A percentile compares a stretch with the other conserved stretches of the same genome.
Conservation (phyloP, 2,797 vertebrate species). For the Chiropotes sagulatus region DNA sequence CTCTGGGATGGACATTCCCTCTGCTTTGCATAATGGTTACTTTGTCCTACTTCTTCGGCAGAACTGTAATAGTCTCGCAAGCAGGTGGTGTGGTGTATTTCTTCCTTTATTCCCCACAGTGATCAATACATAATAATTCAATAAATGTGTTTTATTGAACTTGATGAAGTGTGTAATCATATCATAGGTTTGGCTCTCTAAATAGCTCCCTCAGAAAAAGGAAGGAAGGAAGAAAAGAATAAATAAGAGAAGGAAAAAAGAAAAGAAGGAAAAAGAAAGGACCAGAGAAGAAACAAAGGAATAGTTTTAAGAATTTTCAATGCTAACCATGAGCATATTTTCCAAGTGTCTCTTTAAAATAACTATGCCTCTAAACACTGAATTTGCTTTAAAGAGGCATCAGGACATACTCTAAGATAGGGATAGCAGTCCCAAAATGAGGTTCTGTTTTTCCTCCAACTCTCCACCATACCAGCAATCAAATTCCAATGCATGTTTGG, state of each 20-base stretch:
- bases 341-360: not conserved
- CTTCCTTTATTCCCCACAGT: not conserved
- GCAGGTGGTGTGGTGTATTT: not conserved
- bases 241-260: not conserved
- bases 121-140: not conserved
- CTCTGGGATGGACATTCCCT: not conserved
- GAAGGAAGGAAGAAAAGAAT: not conserved
- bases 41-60: not conserved
- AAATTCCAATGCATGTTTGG: not conserved
- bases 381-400: slow-evolving; percentile 17
- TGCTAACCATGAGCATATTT: not conserved
- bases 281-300: not conserved
- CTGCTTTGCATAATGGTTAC: not conserved
- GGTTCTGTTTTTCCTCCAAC: not conserved
- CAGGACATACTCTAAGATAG: not conserved
- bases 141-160: not conserved
- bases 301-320: not conserved
- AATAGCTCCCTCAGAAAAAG: not conserved
- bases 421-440: not conserved
- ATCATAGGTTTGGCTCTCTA: not conserved
- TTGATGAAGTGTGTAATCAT: not conserved
- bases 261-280: not conserved
- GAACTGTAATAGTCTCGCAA: not conserved
- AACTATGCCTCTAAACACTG: not conserved
- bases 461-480: not conserved